Conservation (phyloP, 2,797 vertebrate genomes). For the Hypotaenidia philippensis region DNA sequence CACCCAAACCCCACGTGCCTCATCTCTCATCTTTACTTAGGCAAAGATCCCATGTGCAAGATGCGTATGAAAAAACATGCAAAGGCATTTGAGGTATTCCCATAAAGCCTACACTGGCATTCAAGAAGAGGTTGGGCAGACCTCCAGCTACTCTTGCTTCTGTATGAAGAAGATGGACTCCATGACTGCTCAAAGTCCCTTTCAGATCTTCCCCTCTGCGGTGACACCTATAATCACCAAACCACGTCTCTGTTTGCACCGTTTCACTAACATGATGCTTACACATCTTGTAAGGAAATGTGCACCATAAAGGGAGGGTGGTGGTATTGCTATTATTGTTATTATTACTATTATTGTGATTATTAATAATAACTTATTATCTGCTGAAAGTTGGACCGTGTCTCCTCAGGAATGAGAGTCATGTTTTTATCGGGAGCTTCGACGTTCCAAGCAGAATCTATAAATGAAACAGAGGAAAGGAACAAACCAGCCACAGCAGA, state of each 20-base stretch:
- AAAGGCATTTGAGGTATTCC: neutral
- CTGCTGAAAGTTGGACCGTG: neutral
- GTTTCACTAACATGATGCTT: neutral
- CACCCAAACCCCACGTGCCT: accelerated
- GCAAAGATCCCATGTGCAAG: neutral
- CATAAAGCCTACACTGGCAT: neutral
- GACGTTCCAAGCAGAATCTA: accelerated
- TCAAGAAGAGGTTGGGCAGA: neutral
- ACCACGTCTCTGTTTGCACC: neutral
- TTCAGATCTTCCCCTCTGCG: neutral
- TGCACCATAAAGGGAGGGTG: neutral
- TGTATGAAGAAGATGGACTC: neutral
- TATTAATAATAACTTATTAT: neutral
- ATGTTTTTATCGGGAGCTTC: neutral
- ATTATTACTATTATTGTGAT: neutral
- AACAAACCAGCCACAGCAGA: neutral
- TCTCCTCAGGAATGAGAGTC: neutral
- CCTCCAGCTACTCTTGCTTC: neutral
- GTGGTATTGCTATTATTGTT: neutral
- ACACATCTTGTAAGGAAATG: neutral
- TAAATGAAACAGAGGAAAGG: neutral
- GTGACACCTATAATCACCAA: neutral
- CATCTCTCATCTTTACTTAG: accelerated
- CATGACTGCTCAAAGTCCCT: neutral
- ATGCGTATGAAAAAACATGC: accelerated